These are phyloP conservation scores for Alfaro cultratus DNA, from an alignment of 2,797 vertebrate species.

Conservation along the genomic window DNA sequence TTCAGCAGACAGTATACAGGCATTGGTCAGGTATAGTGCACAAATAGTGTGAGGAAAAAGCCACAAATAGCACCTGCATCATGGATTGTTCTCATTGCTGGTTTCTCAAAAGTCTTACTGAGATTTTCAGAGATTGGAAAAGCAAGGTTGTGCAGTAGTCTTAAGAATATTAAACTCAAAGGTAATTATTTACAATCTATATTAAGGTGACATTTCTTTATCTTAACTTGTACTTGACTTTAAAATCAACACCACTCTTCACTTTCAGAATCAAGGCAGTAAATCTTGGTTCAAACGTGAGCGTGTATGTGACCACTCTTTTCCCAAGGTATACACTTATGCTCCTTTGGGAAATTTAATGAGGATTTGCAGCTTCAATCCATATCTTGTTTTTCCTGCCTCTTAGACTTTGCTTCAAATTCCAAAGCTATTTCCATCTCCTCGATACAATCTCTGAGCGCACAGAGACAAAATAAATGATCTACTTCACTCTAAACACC, in stretches of 20 bases:
- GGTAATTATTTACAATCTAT: not conserved
- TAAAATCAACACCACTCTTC: slow-evolving; percentile 27
- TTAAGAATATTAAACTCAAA: not conserved
- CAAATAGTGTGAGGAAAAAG: not conserved
- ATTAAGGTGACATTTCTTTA: not conserved
- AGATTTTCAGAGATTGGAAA: not conserved
- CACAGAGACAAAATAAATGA: slow-evolving; percentile 16
- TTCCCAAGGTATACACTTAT: slow-evolving; percentile 45
- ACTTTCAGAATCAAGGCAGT: not conserved
- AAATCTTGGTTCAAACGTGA: slow-evolving; percentile 43
- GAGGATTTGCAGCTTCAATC: slow-evolving; percentile 38
- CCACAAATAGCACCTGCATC: not conserved
- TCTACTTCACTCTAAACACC: slow-evolving; percentile 37
- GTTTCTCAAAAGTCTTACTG: not conserved
- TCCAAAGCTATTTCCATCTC: slow-evolving; percentile 6
- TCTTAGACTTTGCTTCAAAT: not conserved
- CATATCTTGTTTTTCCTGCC: slow-evolving; percentile 15
- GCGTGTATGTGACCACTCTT: slow-evolving; percentile 37
- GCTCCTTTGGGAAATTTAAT: slow-evolving; percentile 55
- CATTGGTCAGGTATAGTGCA: not conserved
- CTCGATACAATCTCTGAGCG: slow-evolving; percentile 4
- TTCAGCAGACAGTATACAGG: not conserved
- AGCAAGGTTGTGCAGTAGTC: not conserved
- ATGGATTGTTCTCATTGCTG: not conserved
- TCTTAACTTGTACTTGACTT: slow-evolving; percentile 20